These are phyloP conservation scores for Radopholus similis DNA, from an alignment of 1,140 invertebrate species.

Conservation along the genomic window DNA sequence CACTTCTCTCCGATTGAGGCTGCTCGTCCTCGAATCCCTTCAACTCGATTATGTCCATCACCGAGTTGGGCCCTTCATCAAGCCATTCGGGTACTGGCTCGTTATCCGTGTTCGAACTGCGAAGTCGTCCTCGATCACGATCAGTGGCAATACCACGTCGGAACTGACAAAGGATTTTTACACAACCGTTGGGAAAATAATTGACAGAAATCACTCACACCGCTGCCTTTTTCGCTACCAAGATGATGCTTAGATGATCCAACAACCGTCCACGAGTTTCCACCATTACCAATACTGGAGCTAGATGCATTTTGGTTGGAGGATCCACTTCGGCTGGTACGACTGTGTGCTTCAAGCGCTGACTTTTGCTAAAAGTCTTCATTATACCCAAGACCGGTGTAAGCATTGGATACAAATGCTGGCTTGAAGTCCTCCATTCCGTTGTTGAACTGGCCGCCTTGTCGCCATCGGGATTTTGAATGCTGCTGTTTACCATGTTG, in stretches of 20 bases:
- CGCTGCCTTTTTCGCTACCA: neutral
- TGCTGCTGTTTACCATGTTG: constrained; percentile 6
- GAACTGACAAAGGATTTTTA: neutral
- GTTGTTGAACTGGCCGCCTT: neutral
- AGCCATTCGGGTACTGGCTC: constrained; percentile 32
- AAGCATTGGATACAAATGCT: neutral
- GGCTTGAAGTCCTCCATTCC: constrained; percentile 20
- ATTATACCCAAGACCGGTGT: neutral
- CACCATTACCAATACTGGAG: neutral
- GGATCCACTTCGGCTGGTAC: constrained; percentile 1
- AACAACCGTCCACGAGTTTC: neutral
- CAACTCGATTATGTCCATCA: constrained; percentile 30
- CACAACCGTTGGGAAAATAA: neutral
- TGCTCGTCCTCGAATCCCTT: constrained; percentile 31
- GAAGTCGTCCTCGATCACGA: neutral
- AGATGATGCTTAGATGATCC: neutral
- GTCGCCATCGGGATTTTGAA: neutral
- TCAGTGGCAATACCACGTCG: neutral
- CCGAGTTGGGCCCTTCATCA: constrained; percentile 30
- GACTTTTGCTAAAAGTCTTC: constrained; percentile 5
- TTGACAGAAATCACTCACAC: neutral
- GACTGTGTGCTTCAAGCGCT: constrained; percentile 8
- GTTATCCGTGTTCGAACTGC: neutral
- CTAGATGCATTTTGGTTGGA: neutral
- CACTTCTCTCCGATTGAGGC: neutral